Conservation (phyloP, 2,888 invertebrate genomes). For the Netelia melanura region DNA sequence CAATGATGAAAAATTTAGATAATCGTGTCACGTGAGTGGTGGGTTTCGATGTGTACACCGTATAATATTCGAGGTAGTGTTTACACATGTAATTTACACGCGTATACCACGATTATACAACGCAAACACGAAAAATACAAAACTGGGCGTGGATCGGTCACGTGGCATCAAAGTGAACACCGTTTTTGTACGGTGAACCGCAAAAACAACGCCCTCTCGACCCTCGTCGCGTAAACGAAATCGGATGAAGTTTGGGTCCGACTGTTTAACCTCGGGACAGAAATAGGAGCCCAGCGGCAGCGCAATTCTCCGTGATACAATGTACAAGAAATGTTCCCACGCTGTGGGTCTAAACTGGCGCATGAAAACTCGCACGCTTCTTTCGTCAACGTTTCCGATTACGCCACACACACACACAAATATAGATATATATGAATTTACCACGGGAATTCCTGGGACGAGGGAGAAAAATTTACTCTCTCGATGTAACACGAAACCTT, state of each 20-base stretch:
- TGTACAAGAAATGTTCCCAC: slow-evolving; percentile 58
- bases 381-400: slow-evolving; percentile 65
- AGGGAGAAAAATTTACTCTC: too few relatives aligned
- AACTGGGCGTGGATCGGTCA: slow-evolving; percentile 68
- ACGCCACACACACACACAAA: slow-evolving; percentile 31
- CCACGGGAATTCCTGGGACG: too few relatives aligned
- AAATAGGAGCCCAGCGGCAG: slow-evolving; percentile 46
- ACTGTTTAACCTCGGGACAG: slow-evolving; percentile 13
- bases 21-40: too few relatives aligned
- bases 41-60: neutral
- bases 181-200: slow-evolving; percentile 73
- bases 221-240: slow-evolving; percentile 34
- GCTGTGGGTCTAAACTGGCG: slow-evolving; percentile 44
- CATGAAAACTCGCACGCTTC: slow-evolving; percentile 55
- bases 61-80: slow-evolving; percentile 58
- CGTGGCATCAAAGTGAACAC: slow-evolving; percentile 76
- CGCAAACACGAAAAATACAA: slow-evolving; percentile 72
- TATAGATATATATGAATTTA: neutral
- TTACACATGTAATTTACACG: neutral
- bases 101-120: slow-evolving; percentile 77
- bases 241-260: slow-evolving; percentile 55
- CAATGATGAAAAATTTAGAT: too few relatives aligned
- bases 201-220: slow-evolving; percentile 62
- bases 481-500: too few relatives aligned
- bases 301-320: slow-evolving; percentile 29